Conservation (phyloP, 2,113 vertebrate genomes). For the Scomber japonicus region DNA sequence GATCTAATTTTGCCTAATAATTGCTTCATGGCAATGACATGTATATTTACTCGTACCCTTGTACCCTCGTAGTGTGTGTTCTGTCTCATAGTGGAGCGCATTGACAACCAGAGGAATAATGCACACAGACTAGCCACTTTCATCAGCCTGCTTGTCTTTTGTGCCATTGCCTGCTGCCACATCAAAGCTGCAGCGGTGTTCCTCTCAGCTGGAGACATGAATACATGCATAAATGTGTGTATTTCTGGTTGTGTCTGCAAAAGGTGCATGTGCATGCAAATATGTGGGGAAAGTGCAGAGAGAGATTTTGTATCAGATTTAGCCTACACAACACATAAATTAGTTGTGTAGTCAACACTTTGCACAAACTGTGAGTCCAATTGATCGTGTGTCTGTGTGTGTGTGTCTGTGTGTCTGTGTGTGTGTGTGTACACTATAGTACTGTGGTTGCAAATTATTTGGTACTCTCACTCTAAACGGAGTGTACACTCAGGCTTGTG, state of each 20-base stretch:
- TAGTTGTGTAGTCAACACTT: conserved; percentile 51
- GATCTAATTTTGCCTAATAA: conserved; percentile 99
- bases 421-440: conserved; percentile 6
- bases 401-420: no score
- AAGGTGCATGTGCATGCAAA: conserved; percentile 64
- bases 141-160: conserved; percentile 86
- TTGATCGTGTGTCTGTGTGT: background rate
- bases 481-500: conserved; percentile 87
- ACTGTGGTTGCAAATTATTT: conserved; percentile 87
- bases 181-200: conserved; percentile 90
- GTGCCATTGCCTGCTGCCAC: conserved; percentile 86
- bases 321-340: conserved; percentile 46
- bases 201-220: conserved; percentile 89
- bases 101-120: conserved; percentile 88
- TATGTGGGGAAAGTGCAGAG: conserved; percentile 44
- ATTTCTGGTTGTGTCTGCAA: conserved; percentile 61
- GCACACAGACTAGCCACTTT: conserved; percentile 87
- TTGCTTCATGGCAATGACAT: conserved; percentile 99
- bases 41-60: conserved; percentile 98
- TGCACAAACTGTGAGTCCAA: conserved; percentile 24
- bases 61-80: conserved; percentile 83
- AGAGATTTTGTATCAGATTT: conserved; percentile 53
- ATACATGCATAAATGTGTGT: conserved; percentile 93
- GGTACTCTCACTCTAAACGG: conserved; percentile 87
- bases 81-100: conserved; percentile 77